phyloP scores from a whole-genome alignment of 2,113 vertebrate species.

The Crotalus horridus region DNA sequence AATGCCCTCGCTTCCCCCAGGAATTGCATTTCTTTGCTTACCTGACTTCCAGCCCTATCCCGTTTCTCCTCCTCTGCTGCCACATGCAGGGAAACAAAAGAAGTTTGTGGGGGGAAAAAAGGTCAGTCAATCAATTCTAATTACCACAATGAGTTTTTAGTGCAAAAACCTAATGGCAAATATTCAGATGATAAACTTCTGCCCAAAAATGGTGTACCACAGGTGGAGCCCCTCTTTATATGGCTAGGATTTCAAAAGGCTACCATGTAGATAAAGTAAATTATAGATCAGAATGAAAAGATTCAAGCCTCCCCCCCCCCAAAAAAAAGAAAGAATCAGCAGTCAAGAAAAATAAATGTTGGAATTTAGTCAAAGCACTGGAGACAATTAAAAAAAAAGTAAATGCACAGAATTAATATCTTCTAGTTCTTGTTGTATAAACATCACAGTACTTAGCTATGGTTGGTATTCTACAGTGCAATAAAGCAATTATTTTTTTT shows the following conservation, averaged over 20 bases:
- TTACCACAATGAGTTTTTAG: not conserved
- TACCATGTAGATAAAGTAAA: not conserved
- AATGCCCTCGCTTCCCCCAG: no score
- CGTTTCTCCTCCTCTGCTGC: no score
- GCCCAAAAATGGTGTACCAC: not conserved
- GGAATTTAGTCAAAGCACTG: not conserved
- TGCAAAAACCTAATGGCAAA: not conserved
- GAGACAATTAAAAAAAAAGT: not conserved
- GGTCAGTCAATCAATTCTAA: no score
- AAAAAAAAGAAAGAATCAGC: not conserved
- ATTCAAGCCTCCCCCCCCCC: not conserved
- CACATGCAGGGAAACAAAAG: no score
- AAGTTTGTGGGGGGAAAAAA: no score
- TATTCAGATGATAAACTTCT: not conserved
- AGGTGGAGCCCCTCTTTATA: not conserved
- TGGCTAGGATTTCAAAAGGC: not conserved
- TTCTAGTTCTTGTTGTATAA: not conserved
- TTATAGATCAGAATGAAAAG: not conserved
- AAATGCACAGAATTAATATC: not conserved
- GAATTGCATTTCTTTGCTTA: no score
- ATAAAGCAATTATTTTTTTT: not conserved
- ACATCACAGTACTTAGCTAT: not conserved
- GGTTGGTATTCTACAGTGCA: not conserved
- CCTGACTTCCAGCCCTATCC: no score
- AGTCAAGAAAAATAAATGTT: not conserved